These are phyloP conservation scores for Bufo bufo DNA, from an alignment of 2,113 vertebrate genomes.

Conservation along the genomic window DNA sequence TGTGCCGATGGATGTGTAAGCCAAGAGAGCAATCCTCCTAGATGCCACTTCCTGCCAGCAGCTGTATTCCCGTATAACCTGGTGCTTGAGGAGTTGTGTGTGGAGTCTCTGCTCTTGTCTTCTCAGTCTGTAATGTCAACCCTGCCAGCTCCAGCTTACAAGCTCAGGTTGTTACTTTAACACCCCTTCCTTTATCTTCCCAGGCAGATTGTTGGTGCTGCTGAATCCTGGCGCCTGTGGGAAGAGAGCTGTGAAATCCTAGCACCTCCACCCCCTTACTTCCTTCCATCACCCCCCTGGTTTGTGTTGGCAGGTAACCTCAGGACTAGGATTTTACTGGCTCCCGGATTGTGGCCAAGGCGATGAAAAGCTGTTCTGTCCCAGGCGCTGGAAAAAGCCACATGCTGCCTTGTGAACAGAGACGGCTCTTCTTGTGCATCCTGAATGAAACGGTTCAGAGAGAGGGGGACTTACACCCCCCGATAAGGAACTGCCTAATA, in stretches of 20 bases:
- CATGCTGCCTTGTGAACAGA: slow-evolving; percentile 53
- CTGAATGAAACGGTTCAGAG: slow-evolving; percentile 56
- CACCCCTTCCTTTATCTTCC: slow-evolving; percentile 50
- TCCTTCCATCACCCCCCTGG: slow-evolving; percentile 38
- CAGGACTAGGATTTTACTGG: slow-evolving; percentile 57
- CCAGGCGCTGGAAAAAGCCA: slow-evolving; percentile 48
- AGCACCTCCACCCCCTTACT: slow-evolving; percentile 48
- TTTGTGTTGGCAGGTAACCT: slow-evolving; percentile 58
- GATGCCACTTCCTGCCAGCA: neutral
- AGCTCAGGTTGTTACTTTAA: slow-evolving; percentile 45
- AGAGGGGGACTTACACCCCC: slow-evolving; percentile 51
- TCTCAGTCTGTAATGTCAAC: neutral
- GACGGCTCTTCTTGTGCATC: slow-evolving; percentile 57
- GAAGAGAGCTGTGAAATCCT: slow-evolving; percentile 58
- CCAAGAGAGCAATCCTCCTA: slow-evolving; percentile 27
- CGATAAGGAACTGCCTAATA: slow-evolving; percentile 46
- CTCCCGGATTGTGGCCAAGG: slow-evolving; percentile 55
- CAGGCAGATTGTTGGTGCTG: slow-evolving; percentile 51
- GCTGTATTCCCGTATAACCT: neutral
- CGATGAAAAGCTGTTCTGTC: slow-evolving; percentile 59
- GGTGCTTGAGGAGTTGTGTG: slow-evolving; percentile 18
- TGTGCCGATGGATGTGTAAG: neutral
- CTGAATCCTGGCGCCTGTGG: slow-evolving; percentile 58
- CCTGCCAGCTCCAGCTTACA: slow-evolving; percentile 15
- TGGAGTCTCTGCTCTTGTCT: slow-evolving; percentile 21